Conservation (phyloP, 2,797 vertebrate species). For the Lacerta bilineata region DNA sequence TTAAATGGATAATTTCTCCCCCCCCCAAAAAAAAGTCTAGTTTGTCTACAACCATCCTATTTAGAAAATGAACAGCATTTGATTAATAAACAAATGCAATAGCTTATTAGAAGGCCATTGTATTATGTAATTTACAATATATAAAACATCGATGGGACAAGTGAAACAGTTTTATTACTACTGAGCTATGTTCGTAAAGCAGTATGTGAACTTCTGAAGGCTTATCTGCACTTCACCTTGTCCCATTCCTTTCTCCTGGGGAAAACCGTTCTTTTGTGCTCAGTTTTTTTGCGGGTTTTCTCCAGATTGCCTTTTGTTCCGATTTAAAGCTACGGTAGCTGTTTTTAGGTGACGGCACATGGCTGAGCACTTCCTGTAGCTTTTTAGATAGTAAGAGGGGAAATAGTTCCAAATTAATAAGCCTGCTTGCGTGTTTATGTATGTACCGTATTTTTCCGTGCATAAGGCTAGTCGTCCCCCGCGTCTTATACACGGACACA, state of each 20-base stretch:
- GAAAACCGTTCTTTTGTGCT: no score
- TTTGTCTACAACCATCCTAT: background rate
- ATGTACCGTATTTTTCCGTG: background rate
- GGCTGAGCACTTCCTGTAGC: background rate
- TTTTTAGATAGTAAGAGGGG: background rate
- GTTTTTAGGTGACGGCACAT: background rate
- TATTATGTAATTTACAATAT: background rate
- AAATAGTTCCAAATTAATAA: background rate
- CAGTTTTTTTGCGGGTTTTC: no score
- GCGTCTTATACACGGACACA: no score
- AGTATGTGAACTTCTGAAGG: background rate
- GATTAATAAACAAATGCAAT: slow-evolving; percentile 54
- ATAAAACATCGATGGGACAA: background rate
- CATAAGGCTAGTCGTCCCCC: no score
- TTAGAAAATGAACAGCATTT: slow-evolving; percentile 34
- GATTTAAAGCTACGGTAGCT: no score
- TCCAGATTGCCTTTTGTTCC: no score
- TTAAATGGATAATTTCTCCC: slow-evolving; percentile 53
- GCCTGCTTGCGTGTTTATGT: background rate
- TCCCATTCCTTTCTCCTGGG: no score
- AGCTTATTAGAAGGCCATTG: slow-evolving; percentile 52
- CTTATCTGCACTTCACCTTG: no score
- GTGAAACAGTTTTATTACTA: slow-evolving; percentile 11
- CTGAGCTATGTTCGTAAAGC: background rate
- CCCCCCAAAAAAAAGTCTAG: slow-evolving; percentile 41